Percentiles rank a stretch among this genome's conserved stretches.
phyloP scores from a whole-genome alignment of 1,140 invertebrate species.

The Sesamia nonagrioides region DNA sequence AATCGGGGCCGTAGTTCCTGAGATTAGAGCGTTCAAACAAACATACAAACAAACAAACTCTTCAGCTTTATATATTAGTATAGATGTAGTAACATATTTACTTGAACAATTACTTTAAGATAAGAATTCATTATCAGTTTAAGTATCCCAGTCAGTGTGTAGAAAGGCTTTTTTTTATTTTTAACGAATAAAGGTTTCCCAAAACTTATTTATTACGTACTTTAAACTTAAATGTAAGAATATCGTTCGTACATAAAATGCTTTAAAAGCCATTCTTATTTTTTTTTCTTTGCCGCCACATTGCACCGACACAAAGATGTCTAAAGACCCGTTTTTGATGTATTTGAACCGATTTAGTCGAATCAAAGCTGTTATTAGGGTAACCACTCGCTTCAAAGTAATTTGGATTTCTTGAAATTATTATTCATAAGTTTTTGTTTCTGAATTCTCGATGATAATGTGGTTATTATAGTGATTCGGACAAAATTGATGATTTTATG shows the following conservation, averaged over 20 bases:
- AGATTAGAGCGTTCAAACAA: too few species aligned
- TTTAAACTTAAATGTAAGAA: constrained; percentile 17
- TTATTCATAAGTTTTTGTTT: not conserved
- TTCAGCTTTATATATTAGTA: too few species aligned
- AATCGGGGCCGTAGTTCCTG: too few species aligned
- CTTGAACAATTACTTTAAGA: too few species aligned
- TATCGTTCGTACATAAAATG: constrained; percentile 10
- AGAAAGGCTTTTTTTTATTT: not conserved
- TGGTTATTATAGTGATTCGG: not conserved
- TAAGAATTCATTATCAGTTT: not conserved
- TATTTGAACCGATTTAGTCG: constrained; percentile 47
- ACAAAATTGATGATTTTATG: too few species aligned
- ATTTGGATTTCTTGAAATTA: constrained; percentile 36
- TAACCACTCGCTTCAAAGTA: not conserved
- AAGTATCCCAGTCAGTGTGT: not conserved
- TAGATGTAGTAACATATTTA: too few species aligned
- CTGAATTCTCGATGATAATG: constrained; percentile 12
- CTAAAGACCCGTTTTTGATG: constrained; percentile 38
- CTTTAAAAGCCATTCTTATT: not conserved
- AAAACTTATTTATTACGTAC: constrained; percentile 22
- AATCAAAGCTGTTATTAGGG: constrained; percentile 31
- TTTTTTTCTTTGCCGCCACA: not conserved
- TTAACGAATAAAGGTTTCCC: not conserved
- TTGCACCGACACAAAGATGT: constrained; percentile 3
- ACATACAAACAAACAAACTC: too few species aligned